Evolutionary conservation across 37 sponge, comb jelly and placozoan species (phyloP).

Genomic region (Hexactinellida sp.): DNA sequence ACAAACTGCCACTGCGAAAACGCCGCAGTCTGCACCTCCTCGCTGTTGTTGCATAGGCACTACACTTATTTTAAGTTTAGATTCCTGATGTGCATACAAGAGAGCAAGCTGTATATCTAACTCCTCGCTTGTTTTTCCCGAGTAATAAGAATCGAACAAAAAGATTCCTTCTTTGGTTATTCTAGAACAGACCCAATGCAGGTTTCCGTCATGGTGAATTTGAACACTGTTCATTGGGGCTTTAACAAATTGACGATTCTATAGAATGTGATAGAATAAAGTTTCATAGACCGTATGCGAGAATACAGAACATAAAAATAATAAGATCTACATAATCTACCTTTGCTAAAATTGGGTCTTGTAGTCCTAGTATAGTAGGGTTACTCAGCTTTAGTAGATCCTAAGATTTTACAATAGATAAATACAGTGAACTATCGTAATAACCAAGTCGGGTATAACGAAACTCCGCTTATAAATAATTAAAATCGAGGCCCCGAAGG

Average conservation of each 20-base stretch:
- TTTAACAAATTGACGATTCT: not conserved
- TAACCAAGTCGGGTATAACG: no score
- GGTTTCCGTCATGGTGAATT: not conserved
- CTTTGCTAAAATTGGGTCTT: not conserved
- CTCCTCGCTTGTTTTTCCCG: not conserved
- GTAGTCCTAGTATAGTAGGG: not conserved
- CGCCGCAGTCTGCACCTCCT: not conserved
- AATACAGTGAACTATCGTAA: not conserved
- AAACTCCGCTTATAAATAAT: no score
- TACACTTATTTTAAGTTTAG: not conserved
- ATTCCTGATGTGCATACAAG: not conserved
- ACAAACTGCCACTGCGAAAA: not conserved
- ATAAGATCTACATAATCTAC: not conserved
- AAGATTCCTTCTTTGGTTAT: not conserved
- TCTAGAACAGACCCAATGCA: slow-evolving; percentile 13
- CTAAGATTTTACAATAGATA: not conserved
- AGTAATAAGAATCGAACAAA: not conserved
- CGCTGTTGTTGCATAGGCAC: not conserved
- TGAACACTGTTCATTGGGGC: not conserved
- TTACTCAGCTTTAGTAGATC: not conserved
- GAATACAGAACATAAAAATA: not conserved
- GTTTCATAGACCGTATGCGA: not conserved
- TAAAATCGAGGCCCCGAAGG: no score
- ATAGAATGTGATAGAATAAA: not conserved
- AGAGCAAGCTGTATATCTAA: not conserved